Base-by-base conservation (phyloP, 92 coral and sea anemone species). In the Bergia puertoricense region DNA sequence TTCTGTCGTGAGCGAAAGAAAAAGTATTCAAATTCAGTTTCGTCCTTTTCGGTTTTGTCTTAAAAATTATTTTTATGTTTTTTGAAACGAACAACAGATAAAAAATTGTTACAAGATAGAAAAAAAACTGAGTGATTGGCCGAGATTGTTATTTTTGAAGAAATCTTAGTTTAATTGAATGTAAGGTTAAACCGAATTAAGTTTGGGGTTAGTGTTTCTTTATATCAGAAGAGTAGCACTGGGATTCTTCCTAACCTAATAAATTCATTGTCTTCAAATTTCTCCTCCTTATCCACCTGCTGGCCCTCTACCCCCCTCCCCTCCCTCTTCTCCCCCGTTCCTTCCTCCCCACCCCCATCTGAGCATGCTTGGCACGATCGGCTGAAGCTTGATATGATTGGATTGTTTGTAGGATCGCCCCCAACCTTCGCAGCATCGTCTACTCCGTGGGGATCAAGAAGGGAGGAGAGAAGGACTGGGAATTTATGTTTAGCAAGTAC, bases 381-480 rank as follows among this genome's bases (percentile, higher is more conserved):
- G 59, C 59, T 54, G 2, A 72, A 4, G 51, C 5, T 66, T 84
- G 37, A 66, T 23, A 20, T 82, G 48, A 22, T 20, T 66, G 37
- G 9, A 9, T 66, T 20, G 22, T 73, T 66, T 77, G 5, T 72
- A 96, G 99, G 86, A 86, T 96, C 51, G 30, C 93, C 14, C 95
- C 99, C 44, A 96, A 96, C 86, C 90, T 96, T 23, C 95, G 99
- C 37, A 86, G 65, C 82, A 37, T 88, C 14, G 93, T 95, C 46
- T 96, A 96, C 89, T 75, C 93, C 8, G 41, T 77, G 13, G 99
- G 99, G 4, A 88, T 94, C 8, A 90, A 90, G 62, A 56, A 85
- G 30, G 99, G 98, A 13, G 91, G 88, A 23, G 50, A 82, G 42
- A 38, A 44, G 13, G 94, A 91, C 18, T 96, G 95, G 93, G 48